Percentiles rank a stretch among this genome's conserved stretches.
Conservation (phyloP, 2,113 vertebrate species). For the Oncorhynchus masou region DNA sequence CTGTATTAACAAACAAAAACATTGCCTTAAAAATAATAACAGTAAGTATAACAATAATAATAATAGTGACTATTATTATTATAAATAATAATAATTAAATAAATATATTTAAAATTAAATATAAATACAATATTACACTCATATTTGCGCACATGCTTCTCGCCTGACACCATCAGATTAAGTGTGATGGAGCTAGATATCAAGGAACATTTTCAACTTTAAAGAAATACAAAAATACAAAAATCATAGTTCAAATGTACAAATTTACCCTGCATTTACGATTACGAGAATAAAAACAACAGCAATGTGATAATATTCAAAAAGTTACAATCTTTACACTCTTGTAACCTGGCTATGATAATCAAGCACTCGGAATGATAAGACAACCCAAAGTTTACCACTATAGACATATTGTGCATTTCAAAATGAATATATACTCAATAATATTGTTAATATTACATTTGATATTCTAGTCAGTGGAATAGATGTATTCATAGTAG, state of each 20-base stretch:
- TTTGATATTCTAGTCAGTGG: constrained; percentile 61
- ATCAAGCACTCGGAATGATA: constrained; percentile 65
- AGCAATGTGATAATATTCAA: constrained; percentile 64
- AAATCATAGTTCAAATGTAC: constrained; percentile 45
- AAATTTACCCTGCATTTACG: constrained; percentile 69
- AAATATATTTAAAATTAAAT: not conserved
- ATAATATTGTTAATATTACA: constrained; percentile 61
- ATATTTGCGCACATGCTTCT: constrained; percentile 60
- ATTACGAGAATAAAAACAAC: constrained; percentile 70
- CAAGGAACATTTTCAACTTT: constrained; percentile 18
- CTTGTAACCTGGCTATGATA: constrained; percentile 54
- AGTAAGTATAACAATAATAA: not conserved
- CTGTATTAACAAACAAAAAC: constrained; percentile 18
- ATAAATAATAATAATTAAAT: not conserved
- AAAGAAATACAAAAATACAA: constrained; percentile 44
- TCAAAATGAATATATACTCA: constrained; percentile 57
- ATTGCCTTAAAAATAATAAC: constrained; percentile 17
- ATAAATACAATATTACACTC: constrained; percentile 23
- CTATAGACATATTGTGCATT: constrained; percentile 71
- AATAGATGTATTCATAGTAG: constrained; percentile 61
- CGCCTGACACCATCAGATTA: constrained; percentile 60
- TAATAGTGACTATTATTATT: not conserved
- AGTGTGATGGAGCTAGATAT: constrained; percentile 48
- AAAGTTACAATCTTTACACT: constrained; percentile 69
- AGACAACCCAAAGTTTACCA: constrained; percentile 66